Evolutionary conservation across 2,113 vertebrate genomes (phyloP).

Genomic region (Thunnus thynnus): DNA sequence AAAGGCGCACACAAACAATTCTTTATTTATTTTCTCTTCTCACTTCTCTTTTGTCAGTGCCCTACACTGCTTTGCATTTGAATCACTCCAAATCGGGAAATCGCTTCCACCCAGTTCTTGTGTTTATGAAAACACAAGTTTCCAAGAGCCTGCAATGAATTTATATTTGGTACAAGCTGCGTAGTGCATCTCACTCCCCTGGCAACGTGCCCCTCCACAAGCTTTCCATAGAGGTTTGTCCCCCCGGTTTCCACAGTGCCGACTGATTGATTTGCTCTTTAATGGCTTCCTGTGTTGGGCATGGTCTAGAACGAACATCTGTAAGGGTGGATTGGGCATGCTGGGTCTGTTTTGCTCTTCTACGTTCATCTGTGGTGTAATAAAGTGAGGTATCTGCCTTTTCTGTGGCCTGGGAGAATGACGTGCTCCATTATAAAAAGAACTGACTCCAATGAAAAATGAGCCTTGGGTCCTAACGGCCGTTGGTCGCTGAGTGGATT

Average conservation of each 20-base stretch:
- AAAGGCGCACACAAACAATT: slow-evolving; percentile 45
- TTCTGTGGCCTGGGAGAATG: slow-evolving; percentile 79
- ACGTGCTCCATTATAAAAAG: slow-evolving; percentile 81
- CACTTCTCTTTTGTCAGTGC: slow-evolving; percentile 44
- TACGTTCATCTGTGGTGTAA: slow-evolving; percentile 76
- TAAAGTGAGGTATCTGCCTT: slow-evolving; percentile 81
- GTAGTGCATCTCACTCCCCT: slow-evolving; percentile 64
- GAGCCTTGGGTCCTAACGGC: slow-evolving; percentile 48
- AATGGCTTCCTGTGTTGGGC: slow-evolving; percentile 82
- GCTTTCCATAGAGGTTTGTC: slow-evolving; percentile 71
- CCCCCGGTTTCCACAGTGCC: slow-evolving; percentile 67
- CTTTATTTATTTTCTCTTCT: slow-evolving; percentile 48
- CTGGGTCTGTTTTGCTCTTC: slow-evolving; percentile 68
- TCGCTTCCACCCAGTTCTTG: slow-evolving; percentile 64
- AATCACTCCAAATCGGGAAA: slow-evolving; percentile 66
- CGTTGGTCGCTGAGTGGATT: slow-evolving; percentile 68
- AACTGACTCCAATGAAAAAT: slow-evolving; percentile 75
- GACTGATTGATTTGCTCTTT: slow-evolving; percentile 82
- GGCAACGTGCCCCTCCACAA: slow-evolving; percentile 75
- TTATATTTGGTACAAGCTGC: slow-evolving; percentile 74
- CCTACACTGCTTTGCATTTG: slow-evolving; percentile 61
- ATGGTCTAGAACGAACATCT: slow-evolving; percentile 74
- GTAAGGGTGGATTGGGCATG: slow-evolving; percentile 67
- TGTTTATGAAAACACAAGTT: slow-evolving; percentile 79
- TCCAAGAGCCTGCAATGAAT: slow-evolving; percentile 75